phyloP scores from a whole-genome alignment of 2,888 invertebrate genomes.

The Spialia ferax region DNA sequence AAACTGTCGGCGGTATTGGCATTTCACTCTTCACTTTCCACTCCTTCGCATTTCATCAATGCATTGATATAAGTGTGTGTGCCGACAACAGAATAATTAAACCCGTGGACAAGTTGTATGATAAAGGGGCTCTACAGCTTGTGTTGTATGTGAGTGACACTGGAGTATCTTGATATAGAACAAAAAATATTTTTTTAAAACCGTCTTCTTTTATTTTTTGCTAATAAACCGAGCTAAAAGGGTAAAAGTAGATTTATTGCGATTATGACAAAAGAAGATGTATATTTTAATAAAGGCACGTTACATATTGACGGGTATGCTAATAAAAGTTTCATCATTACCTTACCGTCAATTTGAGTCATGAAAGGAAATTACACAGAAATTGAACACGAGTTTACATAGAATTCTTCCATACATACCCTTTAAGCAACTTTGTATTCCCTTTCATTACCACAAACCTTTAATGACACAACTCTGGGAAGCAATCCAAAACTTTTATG shows the following conservation, averaged over 20 bases:
- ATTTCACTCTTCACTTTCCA: not conserved
- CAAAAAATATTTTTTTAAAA: no score
- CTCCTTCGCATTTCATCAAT: not conserved
- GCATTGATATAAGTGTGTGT: not conserved
- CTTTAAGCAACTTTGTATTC: not conserved
- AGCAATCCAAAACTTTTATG: slow-evolving; percentile 2
- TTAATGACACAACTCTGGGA: not conserved
- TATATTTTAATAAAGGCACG: no score
- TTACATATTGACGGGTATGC: no score
- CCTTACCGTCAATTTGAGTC: no score
- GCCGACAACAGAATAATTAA: slow-evolving; percentile 3
- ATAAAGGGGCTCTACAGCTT: not conserved
- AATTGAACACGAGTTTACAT: no score
- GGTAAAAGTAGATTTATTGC: no score
- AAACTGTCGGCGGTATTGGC: not conserved
- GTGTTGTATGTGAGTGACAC: no score
- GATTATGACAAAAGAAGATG: no score
- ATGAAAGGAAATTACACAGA: no score
- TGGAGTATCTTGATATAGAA: not conserved
- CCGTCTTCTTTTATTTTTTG: no score
- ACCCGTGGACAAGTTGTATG: not conserved
- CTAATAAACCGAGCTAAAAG: no score
- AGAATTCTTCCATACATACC: not conserved
- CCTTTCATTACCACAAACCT: not conserved
- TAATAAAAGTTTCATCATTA: no score